These are phyloP conservation scores for Steatornis caripensis DNA, from an alignment of 2,113 vertebrate species.

Conservation along the genomic window DNA sequence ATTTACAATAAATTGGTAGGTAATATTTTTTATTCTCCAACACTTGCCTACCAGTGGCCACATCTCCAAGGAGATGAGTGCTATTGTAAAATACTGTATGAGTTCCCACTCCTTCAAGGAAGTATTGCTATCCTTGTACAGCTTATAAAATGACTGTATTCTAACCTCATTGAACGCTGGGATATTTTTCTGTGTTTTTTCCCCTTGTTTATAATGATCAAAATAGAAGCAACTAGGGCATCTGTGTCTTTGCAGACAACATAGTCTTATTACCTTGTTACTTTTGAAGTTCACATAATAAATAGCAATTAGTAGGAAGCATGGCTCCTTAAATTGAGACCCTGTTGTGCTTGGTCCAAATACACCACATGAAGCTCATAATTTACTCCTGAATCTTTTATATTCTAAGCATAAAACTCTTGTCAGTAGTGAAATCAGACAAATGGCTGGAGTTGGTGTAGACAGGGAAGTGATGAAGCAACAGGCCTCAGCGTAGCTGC, in stretches of 20 bases:
- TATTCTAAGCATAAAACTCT: neutral
- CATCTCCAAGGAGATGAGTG: constrained; percentile 10
- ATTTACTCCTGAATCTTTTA: neutral
- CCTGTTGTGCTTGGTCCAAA: neutral
- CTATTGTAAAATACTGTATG: neutral
- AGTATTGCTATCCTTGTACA: neutral
- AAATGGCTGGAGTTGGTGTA: neutral
- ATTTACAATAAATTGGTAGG: constrained; percentile 50
- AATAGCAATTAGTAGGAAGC: neutral
- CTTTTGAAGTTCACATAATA: neutral
- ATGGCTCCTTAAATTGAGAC: neutral
- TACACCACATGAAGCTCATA: accelerated
- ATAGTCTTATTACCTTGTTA: neutral
- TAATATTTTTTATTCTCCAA: neutral
- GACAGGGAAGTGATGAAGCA: neutral
- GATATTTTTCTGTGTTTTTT: neutral
- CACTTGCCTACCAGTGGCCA: neutral
- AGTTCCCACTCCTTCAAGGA: neutral
- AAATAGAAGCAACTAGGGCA: neutral
- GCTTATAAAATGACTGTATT: neutral
- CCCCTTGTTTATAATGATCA: neutral
- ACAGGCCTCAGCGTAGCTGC: neutral
- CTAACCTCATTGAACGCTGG: neutral
- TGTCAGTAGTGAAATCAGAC: neutral
- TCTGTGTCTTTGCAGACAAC: neutral